Conservation (phyloP, 2,888 invertebrate genomes). For the Neoscelio sp. region DNA sequence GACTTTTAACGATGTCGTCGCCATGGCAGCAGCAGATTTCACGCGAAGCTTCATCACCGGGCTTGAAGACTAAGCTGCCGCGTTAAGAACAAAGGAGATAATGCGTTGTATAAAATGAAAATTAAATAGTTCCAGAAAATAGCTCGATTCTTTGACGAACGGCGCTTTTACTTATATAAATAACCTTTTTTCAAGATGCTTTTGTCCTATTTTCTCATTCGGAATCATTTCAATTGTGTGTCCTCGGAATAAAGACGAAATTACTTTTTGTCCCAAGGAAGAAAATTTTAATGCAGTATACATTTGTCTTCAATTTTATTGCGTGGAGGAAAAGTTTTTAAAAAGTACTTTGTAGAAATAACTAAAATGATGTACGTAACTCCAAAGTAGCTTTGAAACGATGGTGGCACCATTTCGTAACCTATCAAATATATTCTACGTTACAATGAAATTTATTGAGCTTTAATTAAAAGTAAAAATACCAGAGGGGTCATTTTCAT, state of each 20-base stretch:
- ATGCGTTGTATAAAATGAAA: slow-evolving; percentile 62
- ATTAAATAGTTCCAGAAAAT: slow-evolving; percentile 52
- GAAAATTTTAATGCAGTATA: slow-evolving; percentile 1
- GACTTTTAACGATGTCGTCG: slow-evolving; percentile 64
- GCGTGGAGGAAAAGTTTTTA: no score
- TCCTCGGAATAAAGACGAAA: neutral
- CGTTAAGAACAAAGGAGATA: slow-evolving; percentile 57
- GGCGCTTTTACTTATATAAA: slow-evolving; percentile 42
- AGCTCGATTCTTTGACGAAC: slow-evolving; percentile 46
- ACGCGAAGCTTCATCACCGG: slow-evolving; percentile 53
- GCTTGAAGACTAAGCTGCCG: slow-evolving; percentile 48
- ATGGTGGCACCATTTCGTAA: no score
- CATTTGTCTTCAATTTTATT: neutral
- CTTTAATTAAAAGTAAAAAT: no score
- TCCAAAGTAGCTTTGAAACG: no score
- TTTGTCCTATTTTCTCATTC: slow-evolving; percentile 27
- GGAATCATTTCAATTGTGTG: slow-evolving; percentile 16
- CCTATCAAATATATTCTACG: no score
- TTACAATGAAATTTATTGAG: no score
- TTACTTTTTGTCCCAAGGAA: neutral
- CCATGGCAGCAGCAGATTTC: slow-evolving; percentile 60
- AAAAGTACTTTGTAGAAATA: no score
- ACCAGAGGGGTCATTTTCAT: no score
- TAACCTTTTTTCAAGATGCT: slow-evolving; percentile 33
- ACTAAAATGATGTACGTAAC: no score